Evolutionary conservation across 2,888 invertebrate genomes (phyloP), one percentile per base, ranked within the genome.

Genomic region (Megaustenia siamemsis): DNA sequence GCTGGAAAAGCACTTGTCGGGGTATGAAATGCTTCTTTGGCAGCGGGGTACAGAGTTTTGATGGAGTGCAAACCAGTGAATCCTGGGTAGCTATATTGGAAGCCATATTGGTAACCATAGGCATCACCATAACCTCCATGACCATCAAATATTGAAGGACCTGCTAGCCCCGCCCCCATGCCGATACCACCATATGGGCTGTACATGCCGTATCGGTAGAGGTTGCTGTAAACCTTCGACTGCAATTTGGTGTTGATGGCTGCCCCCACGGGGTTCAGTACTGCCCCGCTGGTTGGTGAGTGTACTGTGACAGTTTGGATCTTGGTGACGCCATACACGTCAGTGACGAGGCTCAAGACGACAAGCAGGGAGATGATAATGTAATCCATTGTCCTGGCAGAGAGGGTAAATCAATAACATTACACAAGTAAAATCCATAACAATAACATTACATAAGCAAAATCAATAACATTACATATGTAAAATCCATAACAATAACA

Each of bases 181-280:
- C 77, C 77, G 35, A 56, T 56, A 32, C 53, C 60, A 38, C 63
- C 63, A 18, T 38, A 40, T 5, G 60, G 66, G 21, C 40, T 38
- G 66, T 43, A 63, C 38, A 10, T 35, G 35, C 35, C 32, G 35
- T 56, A 60, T 4, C 35, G 66, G 43, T 79, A 66, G 8, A 28
- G 43, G 4, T 63, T 43, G n/a, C 43, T 40, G 32, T 66, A 60
- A 4, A 38, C 15, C 24, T 60, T 32, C 10, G 66, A 10, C n/a
- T 79, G 66, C 21, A 56, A 35, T 12, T 60, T 56, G 15, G 75
- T 49, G 49, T 75, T 75, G 56, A 60, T 32, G 63, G 78, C 66
- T 21, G 60, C 66, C 43, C 63, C 66, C 28, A 66, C 12, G 10
- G 78, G 78, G 49, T 66, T 66, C n/a, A 63, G 45, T 28, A 8